Conservation (phyloP, 2,113 vertebrate genomes). For the Saguinus midas region DNA sequence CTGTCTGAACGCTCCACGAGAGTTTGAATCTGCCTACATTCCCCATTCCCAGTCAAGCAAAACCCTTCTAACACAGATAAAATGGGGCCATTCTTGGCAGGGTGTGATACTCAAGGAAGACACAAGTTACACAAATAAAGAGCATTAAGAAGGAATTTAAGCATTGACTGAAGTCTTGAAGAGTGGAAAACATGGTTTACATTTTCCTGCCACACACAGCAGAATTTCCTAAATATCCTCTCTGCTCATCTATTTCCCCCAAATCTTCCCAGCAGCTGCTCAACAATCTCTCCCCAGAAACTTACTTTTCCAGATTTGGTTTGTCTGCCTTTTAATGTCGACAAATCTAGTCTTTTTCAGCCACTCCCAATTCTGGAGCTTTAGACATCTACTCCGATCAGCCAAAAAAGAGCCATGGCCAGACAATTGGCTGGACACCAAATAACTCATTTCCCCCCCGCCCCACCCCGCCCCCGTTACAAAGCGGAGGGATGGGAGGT, state of each 20-base stretch:
- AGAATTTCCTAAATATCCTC: background rate
- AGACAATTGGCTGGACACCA: background rate
- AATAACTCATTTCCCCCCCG: too few species aligned
- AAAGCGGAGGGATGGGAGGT: background rate
- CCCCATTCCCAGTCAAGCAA: background rate
- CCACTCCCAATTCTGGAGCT: background rate
- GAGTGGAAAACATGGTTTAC: background rate
- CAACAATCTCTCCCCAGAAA: background rate
- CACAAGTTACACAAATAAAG: background rate
- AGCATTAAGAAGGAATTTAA: background rate
- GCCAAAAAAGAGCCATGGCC: background rate
- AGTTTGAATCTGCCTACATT: background rate
- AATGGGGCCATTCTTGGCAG: background rate
- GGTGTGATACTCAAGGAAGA: background rate
- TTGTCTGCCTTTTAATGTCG: too few species aligned
- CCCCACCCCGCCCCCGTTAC: too few species aligned
- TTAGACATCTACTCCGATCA: background rate
- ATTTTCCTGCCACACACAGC: background rate
- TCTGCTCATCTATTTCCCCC: background rate
- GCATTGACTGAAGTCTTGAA: background rate
- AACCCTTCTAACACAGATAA: background rate
- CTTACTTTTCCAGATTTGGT: background rate
- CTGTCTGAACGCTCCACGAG: accelerated
- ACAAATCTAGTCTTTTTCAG: background rate
- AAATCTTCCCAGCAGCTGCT: background rate